Base-by-base conservation (phyloP, 2,797 vertebrate genomes). In the Macropus fuliginosus region DNA sequence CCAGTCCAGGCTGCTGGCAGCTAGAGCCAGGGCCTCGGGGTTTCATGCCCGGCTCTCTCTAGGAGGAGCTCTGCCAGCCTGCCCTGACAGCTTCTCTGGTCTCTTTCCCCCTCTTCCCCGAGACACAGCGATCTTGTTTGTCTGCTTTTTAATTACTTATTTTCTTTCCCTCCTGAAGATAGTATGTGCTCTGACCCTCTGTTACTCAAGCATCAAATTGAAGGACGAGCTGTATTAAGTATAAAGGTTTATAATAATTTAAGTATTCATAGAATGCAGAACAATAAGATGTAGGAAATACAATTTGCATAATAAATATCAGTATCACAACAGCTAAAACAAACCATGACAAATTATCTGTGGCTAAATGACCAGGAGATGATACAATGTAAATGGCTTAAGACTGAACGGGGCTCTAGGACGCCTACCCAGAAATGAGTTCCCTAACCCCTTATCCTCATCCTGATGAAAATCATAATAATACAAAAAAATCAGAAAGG, bases 301-400 rank as follows among this genome's bases (percentile, higher is more conserved):
- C 98, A 98, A 98, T 99, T 98, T 98, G 98, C 98, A 98, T 99
- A 99, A 98, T 98, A 99, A 98, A 99, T 99, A 99, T 98, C 98
- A 98, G 97, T 98, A 99, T 98, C 98, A 95, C 98, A 98, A 98
- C 98, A 97, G 98, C 98, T 98, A 98, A 99, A 99, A 98, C 98
- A 98, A 98, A 98, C 98, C 98, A 54, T 98, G 98, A 98, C 98
- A 98, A 98, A 98, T 98, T 98, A 98, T 98, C 98, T 98, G 97
- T 98, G n/a, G 97, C 97, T 98, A 98, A 98, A 97, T 95, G 98
- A 97, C 98, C 97, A 18, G 97, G 97, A 98, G 98, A 98, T 98
- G 95, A 97, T 2, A 34, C 97, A 98, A 98, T 97, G 97, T 97
- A 98, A 98, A 98, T 98, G 97, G 97, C 97, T 94, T 94, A 87